Evolutionary conservation across 1,140 invertebrate genomes (phyloP).

Genomic region (Bombus waltoni): DNA sequence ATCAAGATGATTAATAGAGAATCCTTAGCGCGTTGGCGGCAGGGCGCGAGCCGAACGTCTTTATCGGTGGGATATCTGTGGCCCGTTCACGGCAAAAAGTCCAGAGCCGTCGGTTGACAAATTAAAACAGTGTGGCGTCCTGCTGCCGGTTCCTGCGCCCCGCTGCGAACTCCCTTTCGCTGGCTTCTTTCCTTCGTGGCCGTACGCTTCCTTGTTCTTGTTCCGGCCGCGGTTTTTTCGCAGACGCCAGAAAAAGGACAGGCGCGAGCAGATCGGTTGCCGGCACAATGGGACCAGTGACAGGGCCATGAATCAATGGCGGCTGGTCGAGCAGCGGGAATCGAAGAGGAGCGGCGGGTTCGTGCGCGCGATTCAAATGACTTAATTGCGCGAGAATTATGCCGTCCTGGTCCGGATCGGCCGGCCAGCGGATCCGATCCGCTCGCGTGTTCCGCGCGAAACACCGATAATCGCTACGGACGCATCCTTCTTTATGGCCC

Average conservation of each 20-base stretch:
- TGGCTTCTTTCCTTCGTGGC: neutral
- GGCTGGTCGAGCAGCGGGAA: no score
- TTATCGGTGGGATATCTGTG: conserved; percentile 25
- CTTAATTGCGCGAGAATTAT: conserved; percentile 45
- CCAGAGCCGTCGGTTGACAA: conserved; percentile 21
- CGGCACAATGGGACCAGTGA: conserved; percentile 16
- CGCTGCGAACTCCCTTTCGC: conserved; percentile 13
- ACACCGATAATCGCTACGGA: neutral
- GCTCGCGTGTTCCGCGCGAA: neutral
- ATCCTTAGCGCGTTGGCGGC: no score
- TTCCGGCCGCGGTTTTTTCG: conserved; percentile 3
- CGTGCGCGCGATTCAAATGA: conserved; percentile 31
- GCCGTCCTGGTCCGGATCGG: conserved; percentile 4
- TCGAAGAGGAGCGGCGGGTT: neutral
- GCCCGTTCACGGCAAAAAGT: conserved; percentile 21
- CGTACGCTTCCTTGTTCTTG: neutral
- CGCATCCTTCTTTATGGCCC: neutral
- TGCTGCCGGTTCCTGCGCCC: conserved; percentile 11
- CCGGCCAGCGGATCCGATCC: neutral
- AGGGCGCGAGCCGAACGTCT: neutral
- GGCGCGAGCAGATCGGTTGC: neutral
- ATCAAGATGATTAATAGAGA: no score
- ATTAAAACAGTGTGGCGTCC: conserved; percentile 47
- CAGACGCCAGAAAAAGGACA: conserved; percentile 11
- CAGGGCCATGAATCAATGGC: conserved; percentile 27